Percentiles rank a stretch among this genome's conserved stretches.
These are phyloP conservation scores for Tetanocera ferruginea DNA, from an alignment of 2,888 invertebrate genomes.

Conservation along the genomic window DNA sequence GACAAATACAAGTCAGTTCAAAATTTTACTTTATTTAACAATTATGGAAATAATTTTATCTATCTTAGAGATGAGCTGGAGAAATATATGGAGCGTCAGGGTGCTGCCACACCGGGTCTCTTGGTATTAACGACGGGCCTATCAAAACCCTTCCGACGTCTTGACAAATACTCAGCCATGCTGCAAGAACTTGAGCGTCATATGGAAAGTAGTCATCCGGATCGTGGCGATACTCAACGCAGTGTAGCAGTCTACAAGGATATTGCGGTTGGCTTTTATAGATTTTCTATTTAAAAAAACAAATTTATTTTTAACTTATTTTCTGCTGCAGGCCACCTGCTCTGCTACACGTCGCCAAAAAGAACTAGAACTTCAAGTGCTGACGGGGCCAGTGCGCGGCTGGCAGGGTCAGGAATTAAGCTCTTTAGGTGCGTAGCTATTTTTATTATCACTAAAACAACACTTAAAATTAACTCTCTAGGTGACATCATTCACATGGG, in stretches of 20 bases:
- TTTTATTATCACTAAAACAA: not conserved
- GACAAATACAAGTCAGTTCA: slow-evolving; percentile 90
- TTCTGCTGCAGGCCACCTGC: slow-evolving; percentile 81
- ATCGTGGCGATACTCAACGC: slow-evolving; percentile 96
- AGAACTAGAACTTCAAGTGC: slow-evolving; percentile 94
- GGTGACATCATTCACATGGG: slow-evolving; percentile 95
- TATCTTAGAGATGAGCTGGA: slow-evolving; percentile 82
- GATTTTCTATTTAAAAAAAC: not conserved
- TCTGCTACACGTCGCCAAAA: slow-evolving; percentile 91
- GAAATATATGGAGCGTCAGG: slow-evolving; percentile 89
- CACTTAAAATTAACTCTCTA: slow-evolving; percentile 50
- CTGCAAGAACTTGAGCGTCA: slow-evolving; percentile 96
- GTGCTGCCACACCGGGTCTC: slow-evolving; percentile 87
- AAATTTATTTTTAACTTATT: not conserved
- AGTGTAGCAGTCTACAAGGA: slow-evolving; percentile 96
- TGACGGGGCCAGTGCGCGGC: slow-evolving; percentile 92
- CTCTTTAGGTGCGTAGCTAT: slow-evolving; percentile 56
- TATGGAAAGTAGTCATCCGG: slow-evolving; percentile 94
- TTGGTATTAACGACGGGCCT: slow-evolving; percentile 92
- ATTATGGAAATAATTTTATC: no score
- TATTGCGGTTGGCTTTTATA: slow-evolving; percentile 83
- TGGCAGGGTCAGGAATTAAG: slow-evolving; percentile 90
- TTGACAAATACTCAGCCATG: slow-evolving; percentile 95
- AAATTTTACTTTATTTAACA: not conserved
- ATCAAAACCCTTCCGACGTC: slow-evolving; percentile 93